Evolutionary conservation across 2,113 vertebrate species (phyloP), one percentile per base, ranked within the genome.

Genomic region (Gorsachius goisagi): DNA sequence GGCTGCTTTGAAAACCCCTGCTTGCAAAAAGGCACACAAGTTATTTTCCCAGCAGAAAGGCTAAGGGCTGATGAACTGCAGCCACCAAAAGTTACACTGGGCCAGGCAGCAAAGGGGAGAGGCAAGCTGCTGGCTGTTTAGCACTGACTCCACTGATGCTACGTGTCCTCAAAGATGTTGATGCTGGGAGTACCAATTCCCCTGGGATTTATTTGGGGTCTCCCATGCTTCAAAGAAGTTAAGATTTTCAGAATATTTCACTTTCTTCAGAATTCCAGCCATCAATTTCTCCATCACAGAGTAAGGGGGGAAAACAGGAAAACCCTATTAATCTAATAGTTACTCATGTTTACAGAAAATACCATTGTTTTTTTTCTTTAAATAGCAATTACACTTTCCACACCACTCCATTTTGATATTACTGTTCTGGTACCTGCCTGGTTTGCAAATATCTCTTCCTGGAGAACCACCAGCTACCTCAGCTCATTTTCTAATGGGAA

Each of bases 141-240:
- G 71, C 12, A 21, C 28, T 20, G 13, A 18, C 24, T 49, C 35
- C 39, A 23, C 11, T n/a, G 45, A 9, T 44, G 23, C 9, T 26
- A 44, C 4, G 14, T 52, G 28, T 39, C 50, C 52, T 47, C 66
- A 74, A 0, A 89, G 69, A 24, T 37, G 32, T 32, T 72, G 2
- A 27, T 2, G 1, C 3, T n/a, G 16, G 28, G 18, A 71, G 11
- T 41, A 59, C 8, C 15, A 44, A 0, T 64, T 78, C 30, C 44
- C 63, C 24, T 44, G 24, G 35, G 27, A 37, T 85, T 79, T 94
- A 30, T 67, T 55, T 0, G 3, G 60, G 32, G 12, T 69, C 8
- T 87, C 21, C 9, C 9, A 22, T 44, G 20, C 33, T 78, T 78
- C 62, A 17, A 13, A 71, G 17, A 56, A 59, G 17, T 85, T 32